Evolutionary conservation across 2,888 invertebrate genomes (phyloP), one percentile per base, ranked within the genome.

Genomic region (Netelia melanura): DNA sequence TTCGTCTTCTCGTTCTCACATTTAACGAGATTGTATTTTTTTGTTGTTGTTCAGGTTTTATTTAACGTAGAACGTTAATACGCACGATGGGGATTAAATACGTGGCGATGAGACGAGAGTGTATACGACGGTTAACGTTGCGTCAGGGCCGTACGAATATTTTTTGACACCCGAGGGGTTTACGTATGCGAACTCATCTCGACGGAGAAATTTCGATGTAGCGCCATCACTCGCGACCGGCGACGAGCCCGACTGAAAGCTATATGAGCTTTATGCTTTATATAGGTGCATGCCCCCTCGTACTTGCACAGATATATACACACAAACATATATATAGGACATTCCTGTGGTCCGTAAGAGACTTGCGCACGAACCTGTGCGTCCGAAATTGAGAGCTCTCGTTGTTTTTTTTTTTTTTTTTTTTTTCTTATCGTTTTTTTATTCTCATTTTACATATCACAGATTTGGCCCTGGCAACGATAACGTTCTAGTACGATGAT

Each of bases 151-250:
- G 48, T 10, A 14, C 5, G 48, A 14, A 14, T 48, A 1, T 58
- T 74, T 74, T 43, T 52, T 30, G 56, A 21, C 58, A 23, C 21
- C 21, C 10, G 10, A 23, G 14, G 14, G 11, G 2, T 58, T 56
- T 56, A 56, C 17, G 17, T 58, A 21, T 21, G 23, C 0, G 17
- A 58, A 38, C 38, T 62, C 62, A 64, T 81, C 75, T 76, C 65
- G 65, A 58, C 54, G 56, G 64, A 71, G 67, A 58, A 56, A 17
- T 44, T 70, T 68, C 68, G 72, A 61, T 65, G 65, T 65, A 52
- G 74, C 58, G 64, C 67, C 65, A 21, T 68, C 77, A 83, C 67
- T 61, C 61, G 84, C 68, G 64, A 78, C 84, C 81, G 84, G 82
- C 85, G 65, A 75, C 78, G 56, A 71, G 75, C 70, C 70, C 82